phyloP scores from a whole-genome alignment of 2,797 vertebrate genomes.

The Labroides dimidiatus region DNA sequence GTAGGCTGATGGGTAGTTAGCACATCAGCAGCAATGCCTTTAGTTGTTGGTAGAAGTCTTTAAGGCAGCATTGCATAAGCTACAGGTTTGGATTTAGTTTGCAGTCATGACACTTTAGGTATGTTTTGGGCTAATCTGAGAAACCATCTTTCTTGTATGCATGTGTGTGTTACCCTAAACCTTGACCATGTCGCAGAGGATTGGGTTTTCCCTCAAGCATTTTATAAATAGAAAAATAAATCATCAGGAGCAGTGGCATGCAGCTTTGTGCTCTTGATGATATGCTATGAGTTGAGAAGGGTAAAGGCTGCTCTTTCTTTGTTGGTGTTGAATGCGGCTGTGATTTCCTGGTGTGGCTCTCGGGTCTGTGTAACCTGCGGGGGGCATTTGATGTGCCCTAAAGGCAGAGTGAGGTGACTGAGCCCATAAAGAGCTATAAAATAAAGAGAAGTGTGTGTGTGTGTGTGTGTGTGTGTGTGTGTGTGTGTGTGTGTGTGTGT shows the following conservation, averaged over 20 bases:
- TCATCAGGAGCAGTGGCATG: not conserved
- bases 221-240: conserved; percentile 10
- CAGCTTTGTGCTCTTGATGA: conserved; percentile 12
- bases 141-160: not conserved
- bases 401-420: conserved; percentile 57
- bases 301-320: not conserved
- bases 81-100: not conserved
- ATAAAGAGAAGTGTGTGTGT: conserved; percentile 33
- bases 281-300: not conserved
- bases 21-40: too few relatives aligned
- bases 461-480: conserved; percentile 9
- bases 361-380: conserved; percentile 47
- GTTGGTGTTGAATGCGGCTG: conserved; percentile 21
- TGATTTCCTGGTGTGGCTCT: conserved; percentile 36
- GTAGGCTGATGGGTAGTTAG: too few relatives aligned
- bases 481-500: conserved; percentile 18
- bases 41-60: too few relatives aligned
- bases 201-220: not conserved
- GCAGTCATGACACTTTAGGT: not conserved
- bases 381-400: conserved; percentile 55
- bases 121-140: not conserved
- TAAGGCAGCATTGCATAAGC: too few relatives aligned
- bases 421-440: conserved; percentile 66
- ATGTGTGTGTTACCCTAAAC: not conserved
- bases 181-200: not conserved